Percentiles rank a stretch among this genome's conserved stretches.
Evolutionary conservation across 2,888 invertebrate species (phyloP).

Genomic region (Exephanes ischioxanthus): DNA sequence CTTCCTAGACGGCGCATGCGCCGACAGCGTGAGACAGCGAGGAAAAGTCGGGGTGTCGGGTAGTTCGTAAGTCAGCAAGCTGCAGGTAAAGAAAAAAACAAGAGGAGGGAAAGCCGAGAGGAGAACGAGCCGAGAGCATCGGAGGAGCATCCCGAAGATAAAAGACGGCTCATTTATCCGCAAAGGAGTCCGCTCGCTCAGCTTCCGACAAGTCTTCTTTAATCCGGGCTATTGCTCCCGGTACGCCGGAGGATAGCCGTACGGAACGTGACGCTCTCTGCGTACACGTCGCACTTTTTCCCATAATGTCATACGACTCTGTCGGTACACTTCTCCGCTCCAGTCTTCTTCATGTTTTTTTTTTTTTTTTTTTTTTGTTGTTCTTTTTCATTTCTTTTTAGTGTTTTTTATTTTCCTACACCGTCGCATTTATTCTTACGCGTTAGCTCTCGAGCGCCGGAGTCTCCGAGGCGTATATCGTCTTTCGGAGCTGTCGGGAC

Average conservation of each 20-base stretch:
- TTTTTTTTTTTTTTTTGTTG: too few species aligned
- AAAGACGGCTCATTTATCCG: conserved; percentile 63
- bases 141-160: conserved; percentile 56
- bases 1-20: conserved; percentile 53
- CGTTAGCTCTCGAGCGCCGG: background rate
- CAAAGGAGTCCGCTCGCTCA: conserved; percentile 48
- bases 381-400: too few species aligned
- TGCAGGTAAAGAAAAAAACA: conserved; percentile 18
- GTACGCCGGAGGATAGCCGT: conserved; percentile 8
- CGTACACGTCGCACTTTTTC: conserved; percentile 18
- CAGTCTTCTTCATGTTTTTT: background rate
- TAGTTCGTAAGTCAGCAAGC: conserved; percentile 60
- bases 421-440: conserved; percentile 4
- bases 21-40: background rate
- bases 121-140: conserved; percentile 5
- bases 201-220: conserved; percentile 60
- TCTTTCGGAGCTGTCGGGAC: background rate
- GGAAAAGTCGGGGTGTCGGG: conserved; percentile 44
- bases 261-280: conserved; percentile 5
- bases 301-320: background rate
- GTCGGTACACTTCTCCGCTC: conserved; percentile 14
- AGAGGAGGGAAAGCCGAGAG: conserved; percentile 15
- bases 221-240: conserved; percentile 43
- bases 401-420: background rate
- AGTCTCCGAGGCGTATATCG: background rate